Conservation (phyloP, 1,140 invertebrate genomes). For the Armadillidium nasatum region DNA sequence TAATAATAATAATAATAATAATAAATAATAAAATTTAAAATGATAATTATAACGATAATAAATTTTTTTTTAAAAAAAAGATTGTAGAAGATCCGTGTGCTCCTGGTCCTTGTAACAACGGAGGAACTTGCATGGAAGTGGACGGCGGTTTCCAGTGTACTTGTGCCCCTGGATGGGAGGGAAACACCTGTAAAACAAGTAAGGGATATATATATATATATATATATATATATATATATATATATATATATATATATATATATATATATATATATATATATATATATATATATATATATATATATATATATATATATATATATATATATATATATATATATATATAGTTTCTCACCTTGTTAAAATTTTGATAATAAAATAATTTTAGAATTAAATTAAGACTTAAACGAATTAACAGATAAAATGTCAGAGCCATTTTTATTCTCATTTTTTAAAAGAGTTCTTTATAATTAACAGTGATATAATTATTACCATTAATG, state of each 20-base stretch:
- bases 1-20: no score
- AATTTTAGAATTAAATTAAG: not conserved
- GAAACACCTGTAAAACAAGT: constrained; percentile 67
- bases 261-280: not conserved
- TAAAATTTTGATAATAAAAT: not conserved
- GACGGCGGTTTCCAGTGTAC: constrained; percentile 65
- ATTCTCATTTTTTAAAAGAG: not conserved
- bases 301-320: not conserved
- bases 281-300: constrained; percentile 14
- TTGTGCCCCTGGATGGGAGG: constrained; percentile 75
- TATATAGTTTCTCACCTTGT: not conserved
- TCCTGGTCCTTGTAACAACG: constrained; percentile 73
- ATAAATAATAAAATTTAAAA: no score
- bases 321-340: constrained; percentile 13
- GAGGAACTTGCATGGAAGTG: constrained; percentile 76
- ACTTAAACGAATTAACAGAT: not conserved
- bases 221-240: constrained; percentile 7
- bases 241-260: not conserved
- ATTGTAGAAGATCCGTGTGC: constrained; percentile 62
- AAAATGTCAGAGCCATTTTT: no score
- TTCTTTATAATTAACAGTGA: not conserved
- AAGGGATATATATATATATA: constrained; percentile 43
- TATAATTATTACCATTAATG: not conserved
- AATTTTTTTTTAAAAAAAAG: constrained; percentile 1
- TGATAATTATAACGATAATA: not conserved